Percentiles rank a stretch among this genome's conserved stretches.
Conservation (phyloP, 1,140 invertebrate species). For the Lucilia cuprina region DNA sequence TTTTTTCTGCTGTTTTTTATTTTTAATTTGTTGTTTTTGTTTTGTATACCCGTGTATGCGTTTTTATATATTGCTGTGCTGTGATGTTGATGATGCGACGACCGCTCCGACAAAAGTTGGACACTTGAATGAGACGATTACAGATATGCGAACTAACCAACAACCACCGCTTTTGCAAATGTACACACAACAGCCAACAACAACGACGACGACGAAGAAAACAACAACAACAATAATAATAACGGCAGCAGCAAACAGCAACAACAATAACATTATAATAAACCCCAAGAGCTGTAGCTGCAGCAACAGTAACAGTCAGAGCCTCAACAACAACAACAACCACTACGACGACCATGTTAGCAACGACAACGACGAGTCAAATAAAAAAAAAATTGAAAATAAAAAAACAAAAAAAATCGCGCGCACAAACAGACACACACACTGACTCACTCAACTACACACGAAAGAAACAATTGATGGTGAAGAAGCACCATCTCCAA, state of each 20-base stretch:
- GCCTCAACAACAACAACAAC: neutral
- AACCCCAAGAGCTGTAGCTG: neutral
- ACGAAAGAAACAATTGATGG: neutral
- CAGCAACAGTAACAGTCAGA: neutral
- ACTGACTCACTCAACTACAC: neutral
- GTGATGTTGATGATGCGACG: conserved; percentile 45
- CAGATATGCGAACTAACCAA: conserved; percentile 55
- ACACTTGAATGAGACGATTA: conserved; percentile 61
- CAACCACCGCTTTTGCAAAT: conserved; percentile 48
- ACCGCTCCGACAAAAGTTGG: conserved; percentile 62
- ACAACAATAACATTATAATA: neutral
- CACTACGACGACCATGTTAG: neutral
- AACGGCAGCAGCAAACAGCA: conserved; percentile 41
- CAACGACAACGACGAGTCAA: neutral
- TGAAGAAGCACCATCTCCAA: neutral
- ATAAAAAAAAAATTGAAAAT: neutral
- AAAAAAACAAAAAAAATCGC: neutral
- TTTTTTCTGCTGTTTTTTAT: neutral
- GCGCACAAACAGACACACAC: neutral
- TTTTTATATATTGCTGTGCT: neutral
- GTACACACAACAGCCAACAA: conserved; percentile 27
- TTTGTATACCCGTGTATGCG: neutral
- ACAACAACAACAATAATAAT: conserved; percentile 29
- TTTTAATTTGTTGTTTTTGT: conserved; percentile 25
- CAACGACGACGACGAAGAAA: neutral